These are phyloP conservation scores for Oryzias woworae DNA, from an alignment of 2,113 vertebrate genomes.

Conservation along the genomic window DNA sequence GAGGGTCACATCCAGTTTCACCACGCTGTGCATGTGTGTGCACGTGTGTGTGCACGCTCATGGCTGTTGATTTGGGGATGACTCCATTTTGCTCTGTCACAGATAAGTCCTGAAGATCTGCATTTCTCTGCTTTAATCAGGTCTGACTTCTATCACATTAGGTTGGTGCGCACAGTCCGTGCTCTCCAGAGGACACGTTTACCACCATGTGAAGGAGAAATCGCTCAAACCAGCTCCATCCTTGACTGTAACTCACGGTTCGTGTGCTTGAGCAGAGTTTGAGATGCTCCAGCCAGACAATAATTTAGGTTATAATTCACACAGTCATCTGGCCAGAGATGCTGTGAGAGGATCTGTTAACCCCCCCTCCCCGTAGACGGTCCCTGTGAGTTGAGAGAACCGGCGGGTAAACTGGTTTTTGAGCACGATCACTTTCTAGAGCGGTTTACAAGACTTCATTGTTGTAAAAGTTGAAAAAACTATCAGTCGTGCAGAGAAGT, in stretches of 20 bases:
- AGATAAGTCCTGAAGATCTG: constrained; percentile 10
- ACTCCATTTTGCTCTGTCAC: constrained; percentile 13
- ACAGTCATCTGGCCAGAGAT: constrained; percentile 29
- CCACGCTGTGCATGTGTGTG: constrained; percentile 27
- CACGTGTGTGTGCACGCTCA: constrained; percentile 7
- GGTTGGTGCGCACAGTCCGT: constrained; percentile 26
- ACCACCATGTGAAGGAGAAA: constrained; percentile 31
- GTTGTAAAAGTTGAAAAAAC: constrained; percentile 57
- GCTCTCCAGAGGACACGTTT: constrained; percentile 30
- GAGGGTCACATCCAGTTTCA: constrained; percentile 33
- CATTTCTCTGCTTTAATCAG: constrained; percentile 9
- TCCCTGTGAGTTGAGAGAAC: constrained; percentile 38
- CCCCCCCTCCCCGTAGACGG: constrained; percentile 61
- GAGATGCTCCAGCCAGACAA: neutral
- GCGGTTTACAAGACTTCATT: constrained; percentile 54
- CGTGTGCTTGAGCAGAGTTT: constrained; percentile 9
- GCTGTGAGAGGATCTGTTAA: constrained; percentile 23
- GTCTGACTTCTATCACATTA: constrained; percentile 15
- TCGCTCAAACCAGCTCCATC: constrained; percentile 52
- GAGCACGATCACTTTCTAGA: constrained; percentile 26
- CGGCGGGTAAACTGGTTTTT: constrained; percentile 27
- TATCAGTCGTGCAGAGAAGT: constrained; percentile 39
- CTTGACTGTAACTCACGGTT: constrained; percentile 52
- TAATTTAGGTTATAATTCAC: constrained; percentile 38
- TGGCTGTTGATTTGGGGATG: constrained; percentile 34